Base-by-base conservation (phyloP, 2,888 invertebrate species). In the Platycheirus rosarum region DNA sequence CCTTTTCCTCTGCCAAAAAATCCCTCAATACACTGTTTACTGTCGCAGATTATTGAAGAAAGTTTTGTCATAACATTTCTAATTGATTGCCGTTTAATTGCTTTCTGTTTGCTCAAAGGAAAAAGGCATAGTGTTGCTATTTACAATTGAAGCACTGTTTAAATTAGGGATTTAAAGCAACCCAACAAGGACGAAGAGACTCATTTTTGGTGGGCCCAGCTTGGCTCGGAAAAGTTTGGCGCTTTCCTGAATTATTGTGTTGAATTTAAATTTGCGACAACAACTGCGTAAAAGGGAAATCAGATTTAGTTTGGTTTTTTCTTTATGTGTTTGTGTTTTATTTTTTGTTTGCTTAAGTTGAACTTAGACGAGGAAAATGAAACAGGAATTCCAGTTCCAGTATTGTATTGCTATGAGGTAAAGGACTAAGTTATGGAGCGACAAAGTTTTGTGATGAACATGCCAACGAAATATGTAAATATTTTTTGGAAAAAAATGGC, bases 1-100 rank as follows among this genome's bases (percentile, higher is more conserved):
- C 66, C 73, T 68, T 14, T 2, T 9, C 40, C 14, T 1, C 14
- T 55, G 29, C 2, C 18, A 5, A 55, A 55, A 57, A 20, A 40
- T 32, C 14, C 20, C 2, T 18, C 14, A 2, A 1, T 16, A 7
- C 8, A 1, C 26, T 8, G 2, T 18, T 40, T 51, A 2, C 60
- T 53, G 60, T 14, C 65, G 48, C 11, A 55, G 71, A 77, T 77
- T 82, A 82, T 77, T 82, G 77, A 37, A 53, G 55, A 77, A 82
- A 77, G 77, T 82, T 82, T 82, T 66, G 71, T 57, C 76, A 77
- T 82, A 82, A 82, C 77, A 71, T 77, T 68, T 42, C 71, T 77
- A 82, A 82, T 82, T 82, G 71, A 82, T 82, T 82, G 82, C 77
- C 71, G 57, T 82, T 82, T 82, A 82, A 82, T 82, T 82, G 82